phyloP scores from a whole-genome alignment of 1,140 invertebrate genomes.

The Cephus cinctus region DNA sequence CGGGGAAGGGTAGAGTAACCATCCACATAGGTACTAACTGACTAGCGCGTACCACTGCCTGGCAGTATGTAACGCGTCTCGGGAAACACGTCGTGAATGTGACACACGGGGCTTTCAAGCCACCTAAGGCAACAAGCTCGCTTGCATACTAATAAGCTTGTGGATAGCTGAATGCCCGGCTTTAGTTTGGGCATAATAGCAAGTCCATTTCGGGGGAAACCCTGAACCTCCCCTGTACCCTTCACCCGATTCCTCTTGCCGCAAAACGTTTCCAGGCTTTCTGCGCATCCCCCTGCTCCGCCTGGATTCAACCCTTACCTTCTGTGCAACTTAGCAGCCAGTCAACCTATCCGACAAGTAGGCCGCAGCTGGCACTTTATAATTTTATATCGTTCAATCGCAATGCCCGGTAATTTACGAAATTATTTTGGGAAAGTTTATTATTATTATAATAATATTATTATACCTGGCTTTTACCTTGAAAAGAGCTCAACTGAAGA shows the following conservation, averaged over 20 bases:
- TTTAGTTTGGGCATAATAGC: constrained; percentile 52
- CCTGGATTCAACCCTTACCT: too few species aligned
- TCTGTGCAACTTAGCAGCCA: too few species aligned
- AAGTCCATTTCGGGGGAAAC: constrained; percentile 43
- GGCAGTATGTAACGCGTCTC: constrained; percentile 39
- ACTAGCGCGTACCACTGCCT: constrained; percentile 22
- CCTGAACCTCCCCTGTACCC: not conserved
- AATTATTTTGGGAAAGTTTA: too few species aligned
- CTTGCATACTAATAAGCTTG: constrained; percentile 51
- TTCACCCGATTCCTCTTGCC: constrained; percentile 14
- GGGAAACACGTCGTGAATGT: constrained; percentile 45
- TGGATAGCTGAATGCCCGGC: constrained; percentile 44
- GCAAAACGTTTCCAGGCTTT: constrained; percentile 17
- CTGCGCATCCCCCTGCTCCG: too few species aligned
- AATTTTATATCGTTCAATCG: too few species aligned
- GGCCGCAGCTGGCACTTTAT: too few species aligned
- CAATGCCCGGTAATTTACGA: too few species aligned
- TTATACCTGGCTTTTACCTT: too few species aligned
- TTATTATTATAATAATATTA: too few species aligned
- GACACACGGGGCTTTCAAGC: constrained; percentile 47
- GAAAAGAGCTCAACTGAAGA: too few species aligned
- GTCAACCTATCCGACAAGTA: too few species aligned
- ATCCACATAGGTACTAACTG: too few species aligned
- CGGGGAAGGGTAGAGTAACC: constrained; percentile 19
- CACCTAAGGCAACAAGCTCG: constrained; percentile 49